Evolutionary conservation across 2,113 vertebrate genomes (phyloP), one percentile per base, ranked within the genome.

Genomic region (Coregonus clupeaformis): DNA sequence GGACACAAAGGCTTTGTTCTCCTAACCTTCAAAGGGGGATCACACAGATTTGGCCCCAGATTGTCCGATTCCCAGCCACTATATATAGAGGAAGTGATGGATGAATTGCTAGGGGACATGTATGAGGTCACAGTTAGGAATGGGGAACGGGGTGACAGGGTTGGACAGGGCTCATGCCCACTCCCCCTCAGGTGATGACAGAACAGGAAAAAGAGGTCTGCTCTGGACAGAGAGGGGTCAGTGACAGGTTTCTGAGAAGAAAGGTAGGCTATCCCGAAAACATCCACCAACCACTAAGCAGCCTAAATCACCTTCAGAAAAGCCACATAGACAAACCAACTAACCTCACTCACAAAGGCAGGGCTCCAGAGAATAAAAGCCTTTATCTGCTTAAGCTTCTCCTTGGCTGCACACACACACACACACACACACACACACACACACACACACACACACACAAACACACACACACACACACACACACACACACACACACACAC

Each of bases 51-150:
- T 71, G 30, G 89, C n/a, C n/a, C n/a, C n/a, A 88, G 89, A 91
- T 91, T 89, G 79, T 73, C 76, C 36, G 9, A 42, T 42, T 42
- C 36, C 36, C 36, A 30, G 18, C 6, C 25, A 80, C 92, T 94
- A 92, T 85, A 92, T 92, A 86, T 93, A 93, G 90, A 79, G 77
- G 85, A 87, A 91, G 91, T 91, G 92, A 91, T 77, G 87, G 89
- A 84, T 68, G 86, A 90, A 90, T 84, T 82, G 84, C n/a, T 84
- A 78, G 63, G 45, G 72, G 88, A 81, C 86, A 82, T 74, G 83
- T 84, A 86, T 89, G 90, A 93, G 87, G 90, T 91, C 90, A 88
- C 84, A 24, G 83, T 83, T 82, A 79, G 79, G 79, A 91, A 92
- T 88, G 81, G 72, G 68, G 70, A 71, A 18, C 4, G 14, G 36